Evolutionary conservation across 1,140 invertebrate species (phyloP), one percentile per base, ranked within the genome.

Genomic region (Aleiodes sp.): DNA sequence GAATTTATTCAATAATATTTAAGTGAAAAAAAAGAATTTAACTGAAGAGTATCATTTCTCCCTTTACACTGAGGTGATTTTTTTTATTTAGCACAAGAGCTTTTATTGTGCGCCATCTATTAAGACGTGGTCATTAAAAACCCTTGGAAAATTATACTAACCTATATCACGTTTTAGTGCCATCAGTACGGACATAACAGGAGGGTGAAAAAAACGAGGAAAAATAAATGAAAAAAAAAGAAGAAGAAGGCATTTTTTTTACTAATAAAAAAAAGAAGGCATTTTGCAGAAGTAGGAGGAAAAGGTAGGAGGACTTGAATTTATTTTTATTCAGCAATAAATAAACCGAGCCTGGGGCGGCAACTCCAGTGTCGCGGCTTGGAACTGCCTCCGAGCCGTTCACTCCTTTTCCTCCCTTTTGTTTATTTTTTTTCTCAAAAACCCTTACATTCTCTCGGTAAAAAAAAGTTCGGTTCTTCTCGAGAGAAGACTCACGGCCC

Each of bases 311-410:
- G 26, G 39, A 24, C 64, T 66, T 52, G 61, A 73, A 78, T 76
- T 75, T 73, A 75, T 66, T 75, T 71, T 73, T 74, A 74, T 60
- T 68, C 63, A 63, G 63, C 73, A 71, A 76, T 76, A 73, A 75
- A 65, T 66, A 70, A 64, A 29, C 41, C 19, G 41, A 56, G 73
- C 52, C 62, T 26, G 64, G 59, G 69, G 69, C 63, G 63, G 59
- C 46, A 52, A 64, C 43, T 26, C 29, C 24, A 33, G 59, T 35
- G 62, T 59, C 31, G 62, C 29, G 62, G 52, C 26, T 60, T 16
- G 57, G 26, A 33, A 60, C 57, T 31, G 57, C 57, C 57, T 60
- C 29, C 29, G 19, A 10, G 31, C 41, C 21, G 24, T 61, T 68
- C 28, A 60, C 16, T 70, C 29, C 8, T 43, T 24, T 28, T n/a